Evolutionary conservation across 2,113 vertebrate genomes (phyloP).

Genomic region (Lycocorax pyrrhopterus): DNA sequence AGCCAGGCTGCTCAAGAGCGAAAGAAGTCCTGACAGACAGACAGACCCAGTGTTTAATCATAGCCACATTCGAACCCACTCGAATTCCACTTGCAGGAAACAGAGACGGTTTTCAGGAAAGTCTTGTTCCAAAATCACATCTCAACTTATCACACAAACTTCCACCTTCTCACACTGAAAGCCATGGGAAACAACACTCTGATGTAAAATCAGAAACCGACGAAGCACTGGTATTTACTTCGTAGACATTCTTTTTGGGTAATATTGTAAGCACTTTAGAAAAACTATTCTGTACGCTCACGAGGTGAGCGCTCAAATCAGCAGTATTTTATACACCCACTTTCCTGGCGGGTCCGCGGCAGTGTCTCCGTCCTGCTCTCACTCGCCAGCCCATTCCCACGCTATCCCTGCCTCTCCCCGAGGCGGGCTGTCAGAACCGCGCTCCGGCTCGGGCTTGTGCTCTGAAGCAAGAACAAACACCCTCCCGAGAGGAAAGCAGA

Average conservation of each 20-base stretch:
- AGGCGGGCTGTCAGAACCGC: not conserved
- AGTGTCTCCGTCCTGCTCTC: fast-evolving
- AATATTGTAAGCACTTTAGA: not conserved
- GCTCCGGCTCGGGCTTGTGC: not conserved
- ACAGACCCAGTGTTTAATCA: not conserved
- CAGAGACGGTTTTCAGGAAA: not conserved
- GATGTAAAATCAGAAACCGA: not conserved
- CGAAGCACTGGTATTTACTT: not conserved
- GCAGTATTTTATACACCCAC: fast-evolving
- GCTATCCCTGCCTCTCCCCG: fast-evolving
- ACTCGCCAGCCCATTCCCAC: fast-evolving
- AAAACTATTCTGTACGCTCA: not conserved
- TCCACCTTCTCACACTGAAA: not conserved
- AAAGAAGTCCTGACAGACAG: not conserved
- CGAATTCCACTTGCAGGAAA: not conserved
- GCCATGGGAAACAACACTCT: not conserved
- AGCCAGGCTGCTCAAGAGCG: not conserved
- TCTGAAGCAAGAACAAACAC: not conserved
- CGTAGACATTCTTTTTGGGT: not conserved
- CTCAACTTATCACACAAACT: not conserved
- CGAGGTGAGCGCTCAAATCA: fast-evolving
- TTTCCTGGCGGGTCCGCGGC: fast-evolving
- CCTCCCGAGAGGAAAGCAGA: not conserved
- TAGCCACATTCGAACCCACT: not conserved
- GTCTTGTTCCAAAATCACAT: not conserved